phyloP scores from a whole-genome alignment of 2,888 invertebrate genomes.

The Salticus scenicus region DNA sequence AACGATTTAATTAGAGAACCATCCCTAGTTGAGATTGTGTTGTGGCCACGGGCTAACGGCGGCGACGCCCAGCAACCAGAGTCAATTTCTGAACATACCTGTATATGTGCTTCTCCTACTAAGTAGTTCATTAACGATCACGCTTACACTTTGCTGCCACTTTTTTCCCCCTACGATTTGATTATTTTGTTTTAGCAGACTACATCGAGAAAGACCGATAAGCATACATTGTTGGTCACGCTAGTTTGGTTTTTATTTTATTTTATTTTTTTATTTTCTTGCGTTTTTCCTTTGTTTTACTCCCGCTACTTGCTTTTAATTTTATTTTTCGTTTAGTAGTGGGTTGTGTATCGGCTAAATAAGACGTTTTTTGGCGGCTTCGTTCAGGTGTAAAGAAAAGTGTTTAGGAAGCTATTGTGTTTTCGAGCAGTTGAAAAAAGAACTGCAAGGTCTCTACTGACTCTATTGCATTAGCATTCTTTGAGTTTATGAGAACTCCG shows the following conservation, averaged over 20 bases:
- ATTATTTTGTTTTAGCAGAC: conserved; percentile 29
- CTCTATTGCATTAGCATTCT: too few relatives aligned
- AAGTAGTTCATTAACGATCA: conserved; percentile 67
- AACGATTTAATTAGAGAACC: conserved; percentile 56
- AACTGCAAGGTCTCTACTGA: too few relatives aligned
- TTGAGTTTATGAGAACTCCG: too few relatives aligned
- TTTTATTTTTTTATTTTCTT: neutral
- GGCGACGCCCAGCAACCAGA: conserved; percentile 65
- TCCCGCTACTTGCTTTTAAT: conserved; percentile 5
- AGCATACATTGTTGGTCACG: conserved; percentile 63
- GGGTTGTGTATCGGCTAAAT: neutral
- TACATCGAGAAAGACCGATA: conserved; percentile 22
- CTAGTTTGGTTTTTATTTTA: conserved; percentile 39
- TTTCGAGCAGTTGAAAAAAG: too few relatives aligned
- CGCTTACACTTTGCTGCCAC: conserved; percentile 48
- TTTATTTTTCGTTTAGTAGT: conserved; percentile 1
- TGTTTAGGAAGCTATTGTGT: neutral
- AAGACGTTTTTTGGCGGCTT: neutral
- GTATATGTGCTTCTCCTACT: conserved; percentile 64
- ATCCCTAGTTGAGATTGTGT: conserved; percentile 48
- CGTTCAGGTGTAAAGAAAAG: neutral
- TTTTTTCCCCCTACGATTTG: conserved; percentile 21
- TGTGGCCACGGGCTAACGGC: conserved; percentile 53
- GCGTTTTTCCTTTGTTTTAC: conserved; percentile 6
- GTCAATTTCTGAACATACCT: conserved; percentile 64